A percentile compares a stretch with the other conserved stretches of the same genome.
Conservation (phyloP, 1,140 invertebrate genomes). For the Sarcophaga peregrina region DNA sequence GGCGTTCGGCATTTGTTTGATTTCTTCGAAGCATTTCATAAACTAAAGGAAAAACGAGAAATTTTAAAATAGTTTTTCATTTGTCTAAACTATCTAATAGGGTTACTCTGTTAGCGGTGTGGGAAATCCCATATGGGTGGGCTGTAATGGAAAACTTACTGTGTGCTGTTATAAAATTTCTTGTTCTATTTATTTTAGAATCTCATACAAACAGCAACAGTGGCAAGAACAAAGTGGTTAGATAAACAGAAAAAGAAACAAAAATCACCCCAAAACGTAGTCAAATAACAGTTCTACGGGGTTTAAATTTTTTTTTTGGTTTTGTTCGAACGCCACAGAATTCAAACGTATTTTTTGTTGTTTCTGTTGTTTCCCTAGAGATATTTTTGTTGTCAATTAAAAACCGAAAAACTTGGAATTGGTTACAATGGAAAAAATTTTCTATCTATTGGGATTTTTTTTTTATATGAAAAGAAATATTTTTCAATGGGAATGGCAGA, state of each 20-base stretch:
- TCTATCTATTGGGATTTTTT: not conserved
- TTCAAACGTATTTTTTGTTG: not conserved
- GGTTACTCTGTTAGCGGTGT: not conserved
- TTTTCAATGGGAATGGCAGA: no score
- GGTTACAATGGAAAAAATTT: no score
- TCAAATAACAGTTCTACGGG: not conserved
- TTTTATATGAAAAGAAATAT: no score
- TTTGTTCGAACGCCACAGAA: not conserved
- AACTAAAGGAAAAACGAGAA: no score
- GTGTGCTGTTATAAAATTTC: not conserved
- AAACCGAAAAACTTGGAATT: slow-evolving; percentile 40
- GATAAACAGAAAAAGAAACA: not conserved
- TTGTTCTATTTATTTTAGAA: not conserved
- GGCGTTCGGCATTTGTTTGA: not conserved
- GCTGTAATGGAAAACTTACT: not conserved
- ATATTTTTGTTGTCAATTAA: slow-evolving; percentile 50
- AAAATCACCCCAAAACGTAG: not conserved
- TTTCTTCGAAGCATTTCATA: no score
- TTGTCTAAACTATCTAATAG: not conserved
- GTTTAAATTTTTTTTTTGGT: slow-evolving; percentile 2
- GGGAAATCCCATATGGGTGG: slow-evolving; percentile 1
- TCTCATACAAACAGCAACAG: not conserved
- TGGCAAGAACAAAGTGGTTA: not conserved
- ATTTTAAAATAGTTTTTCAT: no score
- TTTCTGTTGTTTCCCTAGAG: slow-evolving; percentile 4